Evolutionary conservation across 2,888 invertebrate species (phyloP), one percentile per base, ranked within the genome.

Genomic region (Zeuzera pyrina): DNA sequence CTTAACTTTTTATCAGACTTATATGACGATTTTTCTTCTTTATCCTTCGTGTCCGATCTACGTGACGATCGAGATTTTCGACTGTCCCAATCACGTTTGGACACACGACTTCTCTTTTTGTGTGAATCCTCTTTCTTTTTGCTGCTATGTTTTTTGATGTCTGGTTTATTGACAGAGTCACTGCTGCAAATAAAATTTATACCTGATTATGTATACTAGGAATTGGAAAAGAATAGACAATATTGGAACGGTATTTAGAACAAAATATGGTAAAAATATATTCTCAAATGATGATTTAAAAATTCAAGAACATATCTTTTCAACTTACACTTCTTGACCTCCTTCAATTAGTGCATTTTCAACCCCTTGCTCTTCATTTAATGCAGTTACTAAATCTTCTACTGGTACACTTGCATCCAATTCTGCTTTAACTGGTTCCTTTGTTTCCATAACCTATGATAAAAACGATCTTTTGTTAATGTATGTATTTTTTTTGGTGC

Each of bases 361-460:
- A 1, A 66, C 71, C 4, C 63, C 64, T 7, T 66, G 67, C 5
- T 83, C 70, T 45, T 85, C 87, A 51, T 89, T 89, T 7, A 89
- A 53, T 2, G 85, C 88, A 1, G 85, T 79, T 0, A 89, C 89
- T 8, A 90, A 84, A 58, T 90, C 89, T 46, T 89, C 89, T 0
- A 90, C 87, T 0, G 89, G 85, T 2, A 89, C 86, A 54, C 87
- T 86, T 1, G 85, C 84, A 49, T 88, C 88, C 30, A 89, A 66
- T 42, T 89, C 89, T 3, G 87, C 85, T 38, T 86, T 85, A 35
- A 87, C 86, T 2, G 86, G 85, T 33, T 84, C 78, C 49, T 87
- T 86, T 23, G 86, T 86, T 66, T 89, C 88, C 60, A 91, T 87
- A 27, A 85, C 87, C 86, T 86, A 42, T 40, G 47, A 36, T n/a